Percentiles rank a stretch among this genome's conserved stretches.
Evolutionary conservation across 2,888 invertebrate genomes (phyloP).

Genomic region (Minunthozetes semirufus): DNA sequence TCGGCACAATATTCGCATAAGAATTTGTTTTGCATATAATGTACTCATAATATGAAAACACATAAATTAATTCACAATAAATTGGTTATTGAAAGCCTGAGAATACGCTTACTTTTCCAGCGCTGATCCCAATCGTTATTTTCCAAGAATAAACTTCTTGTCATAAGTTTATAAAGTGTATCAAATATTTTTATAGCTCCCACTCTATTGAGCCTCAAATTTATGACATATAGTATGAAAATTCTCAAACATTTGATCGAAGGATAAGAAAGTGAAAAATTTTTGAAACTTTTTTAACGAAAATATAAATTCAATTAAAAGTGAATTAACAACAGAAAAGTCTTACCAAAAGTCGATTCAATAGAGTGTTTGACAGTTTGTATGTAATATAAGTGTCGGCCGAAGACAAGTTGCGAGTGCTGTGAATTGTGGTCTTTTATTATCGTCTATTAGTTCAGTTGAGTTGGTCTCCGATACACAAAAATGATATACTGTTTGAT

Average conservation of each 20-base stretch:
- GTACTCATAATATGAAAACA: background rate
- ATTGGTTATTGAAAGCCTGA: background rate
- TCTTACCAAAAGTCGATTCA: background rate
- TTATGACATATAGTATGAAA: no score
- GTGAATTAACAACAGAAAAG: background rate
- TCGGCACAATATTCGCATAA: background rate
- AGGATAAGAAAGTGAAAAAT: no score
- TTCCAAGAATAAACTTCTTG: no score
- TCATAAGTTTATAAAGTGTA: no score
- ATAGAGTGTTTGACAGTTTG: background rate
- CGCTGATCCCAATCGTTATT: background rate
- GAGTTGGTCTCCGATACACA: background rate
- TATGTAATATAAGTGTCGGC: background rate
- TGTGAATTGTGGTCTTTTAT: background rate
- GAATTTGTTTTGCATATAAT: background rate
- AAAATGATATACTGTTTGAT: background rate
- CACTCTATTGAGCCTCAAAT: no score
- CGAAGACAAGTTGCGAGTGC: background rate
- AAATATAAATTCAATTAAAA: background rate
- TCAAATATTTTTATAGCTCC: no score
- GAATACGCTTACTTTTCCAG: background rate
- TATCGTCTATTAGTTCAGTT: constrained; percentile 9
- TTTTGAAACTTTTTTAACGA: background rate
- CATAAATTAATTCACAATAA: background rate
- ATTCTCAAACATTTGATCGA: no score